A percentile compares a stretch with the other conserved stretches of the same genome.
These are phyloP conservation scores for Papilio elwesi DNA, from an alignment of 2,888 invertebrate species.

Conservation along the genomic window DNA sequence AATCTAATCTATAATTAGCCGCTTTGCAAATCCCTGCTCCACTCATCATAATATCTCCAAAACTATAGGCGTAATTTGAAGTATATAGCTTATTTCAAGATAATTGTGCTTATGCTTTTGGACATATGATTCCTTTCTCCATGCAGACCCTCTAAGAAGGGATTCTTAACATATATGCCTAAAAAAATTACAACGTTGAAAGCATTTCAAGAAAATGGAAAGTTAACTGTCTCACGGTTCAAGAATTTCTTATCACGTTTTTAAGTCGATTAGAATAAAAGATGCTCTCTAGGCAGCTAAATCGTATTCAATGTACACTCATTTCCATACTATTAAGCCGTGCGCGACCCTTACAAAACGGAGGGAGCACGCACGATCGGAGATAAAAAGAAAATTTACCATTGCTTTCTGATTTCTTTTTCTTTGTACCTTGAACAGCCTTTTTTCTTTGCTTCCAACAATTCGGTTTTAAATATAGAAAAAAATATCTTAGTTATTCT, in stretches of 20 bases:
- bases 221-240: background rate
- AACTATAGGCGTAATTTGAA: too few relatives aligned
- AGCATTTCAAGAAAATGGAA: background rate
- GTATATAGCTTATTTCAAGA: too few relatives aligned
- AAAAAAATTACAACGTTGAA: too few relatives aligned
- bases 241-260: conserved; percentile 58
- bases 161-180: too few relatives aligned
- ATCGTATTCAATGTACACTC: conserved; percentile 56
- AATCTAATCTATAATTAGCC: too few relatives aligned
- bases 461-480: conserved; percentile 9
- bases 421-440: conserved; percentile 29
- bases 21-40: too few relatives aligned
- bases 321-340: conserved; percentile 53
- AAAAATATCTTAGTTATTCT: conserved; percentile 9
- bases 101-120: too few relatives aligned
- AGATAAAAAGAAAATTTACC: conserved; percentile 48
- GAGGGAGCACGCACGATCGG: conserved; percentile 44
- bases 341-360: conserved; percentile 44
- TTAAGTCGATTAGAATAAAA: conserved; percentile 68
- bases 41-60: too few relatives aligned
- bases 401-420: conserved; percentile 44
- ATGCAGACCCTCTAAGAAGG: too few relatives aligned
- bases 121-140: too few relatives aligned
- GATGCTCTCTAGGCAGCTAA: conserved; percentile 49
- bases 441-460: conserved; percentile 19